Percentiles rank a stretch among this genome's conserved stretches.
phyloP scores from a whole-genome alignment of 2,113 vertebrate genomes.

The Ellobius talpinus region DNA sequence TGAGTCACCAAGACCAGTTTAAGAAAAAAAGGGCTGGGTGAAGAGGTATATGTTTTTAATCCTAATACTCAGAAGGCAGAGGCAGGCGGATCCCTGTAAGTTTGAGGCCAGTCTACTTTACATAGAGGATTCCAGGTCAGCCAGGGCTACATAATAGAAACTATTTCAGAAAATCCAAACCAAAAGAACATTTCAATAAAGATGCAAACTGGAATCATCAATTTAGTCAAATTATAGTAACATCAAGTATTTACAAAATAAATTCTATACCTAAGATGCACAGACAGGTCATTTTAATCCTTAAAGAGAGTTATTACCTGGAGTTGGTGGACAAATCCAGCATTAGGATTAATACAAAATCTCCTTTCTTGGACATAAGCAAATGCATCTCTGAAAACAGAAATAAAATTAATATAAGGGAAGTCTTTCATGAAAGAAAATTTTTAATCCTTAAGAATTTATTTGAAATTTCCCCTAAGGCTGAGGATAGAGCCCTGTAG shows the following conservation, averaged over 20 bases:
- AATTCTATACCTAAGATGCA: conserved; percentile 28
- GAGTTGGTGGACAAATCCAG: conserved; percentile 99
- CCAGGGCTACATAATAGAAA: not conserved
- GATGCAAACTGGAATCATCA: conserved; percentile 43
- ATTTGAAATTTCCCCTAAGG: conserved; percentile 25
- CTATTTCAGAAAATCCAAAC: not conserved
- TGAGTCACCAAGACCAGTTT: not conserved
- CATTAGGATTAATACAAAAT: conserved; percentile 99
- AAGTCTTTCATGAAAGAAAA: conserved; percentile 45
- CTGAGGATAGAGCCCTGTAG: not conserved
- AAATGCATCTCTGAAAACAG: conserved; percentile 94
- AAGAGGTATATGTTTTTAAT: not conserved
- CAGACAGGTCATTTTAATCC: not conserved
- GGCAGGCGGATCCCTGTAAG: not conserved
- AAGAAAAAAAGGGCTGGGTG: not conserved
- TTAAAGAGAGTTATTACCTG: conserved; percentile 90
- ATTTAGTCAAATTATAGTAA: not conserved
- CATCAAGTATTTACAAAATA: conserved; percentile 27
- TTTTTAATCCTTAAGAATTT: not conserved
- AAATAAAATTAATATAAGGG: conserved; percentile 45
- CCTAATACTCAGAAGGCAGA: not conserved
- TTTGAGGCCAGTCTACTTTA: not conserved
- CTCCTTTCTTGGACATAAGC: conserved; percentile 98
- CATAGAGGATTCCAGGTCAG: not conserved
- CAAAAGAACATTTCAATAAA: conserved; percentile 31